Base-by-base conservation (phyloP, 2,888 invertebrate species). In the Philhelius pedissequus region DNA sequence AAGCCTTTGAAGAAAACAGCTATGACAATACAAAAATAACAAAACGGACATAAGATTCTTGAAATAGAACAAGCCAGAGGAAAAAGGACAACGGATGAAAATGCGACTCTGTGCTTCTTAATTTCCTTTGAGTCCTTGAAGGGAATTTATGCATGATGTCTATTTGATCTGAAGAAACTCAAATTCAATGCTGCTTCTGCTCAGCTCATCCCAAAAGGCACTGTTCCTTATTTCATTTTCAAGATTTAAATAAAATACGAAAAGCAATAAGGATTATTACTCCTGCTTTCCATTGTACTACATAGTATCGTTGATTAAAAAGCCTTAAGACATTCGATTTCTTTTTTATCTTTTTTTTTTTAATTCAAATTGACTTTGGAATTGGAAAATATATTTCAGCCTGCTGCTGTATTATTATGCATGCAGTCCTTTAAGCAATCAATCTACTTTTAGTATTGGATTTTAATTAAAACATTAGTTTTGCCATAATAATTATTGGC, bases 251-350 rank as follows among this genome's bases (percentile, higher is more conserved):
- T 56, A 20, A 32, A 32, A 56, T 32, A 6, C 0, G 13, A 32
- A 56, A 54, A 54, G 54, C 32, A 54, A 56, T 56, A 56, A 56
- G 56, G 56, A 56, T 56, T 56, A 56, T 56, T 35, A 20, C 20
- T 9, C 4, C n/a, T 27, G n/a, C n/a, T n/a, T n/a, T n/a, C n/a
- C n/a, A n/a, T n/a, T n/a, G 15, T 27, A 27, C 2, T 6, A 9
- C 9, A 15, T 15, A 45, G 8, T 4, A 11, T 18, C 32, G 56
- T 56, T 56, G 56, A 56, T 56, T 56, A 32, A 56, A 56, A 56
- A 56, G 56, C 32, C 56, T 15, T 3, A 32, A 56, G 56, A 35
- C 56, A 20, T 56, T 56, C 56, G 56, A 56, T 56, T 32, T 20
- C 7, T 9, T 56, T 56, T 13, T 56, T 56, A 35, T 56, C 32